A percentile compares a stretch with the other conserved stretches of the same genome.
Conservation (phyloP, 2,888 invertebrate genomes). For the Diogma glabrata region DNA sequence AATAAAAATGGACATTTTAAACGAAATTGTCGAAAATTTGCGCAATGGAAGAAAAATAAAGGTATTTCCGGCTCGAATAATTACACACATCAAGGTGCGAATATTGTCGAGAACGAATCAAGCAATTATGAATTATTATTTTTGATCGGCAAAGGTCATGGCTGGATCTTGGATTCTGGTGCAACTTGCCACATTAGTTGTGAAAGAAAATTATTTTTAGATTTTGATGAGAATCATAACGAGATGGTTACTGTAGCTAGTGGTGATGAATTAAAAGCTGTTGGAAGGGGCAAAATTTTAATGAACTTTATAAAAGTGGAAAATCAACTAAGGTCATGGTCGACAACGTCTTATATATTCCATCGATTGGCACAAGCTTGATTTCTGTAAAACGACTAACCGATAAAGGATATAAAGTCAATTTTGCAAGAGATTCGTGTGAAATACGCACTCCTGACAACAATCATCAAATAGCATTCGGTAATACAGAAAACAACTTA, state of each 20-base stretch:
- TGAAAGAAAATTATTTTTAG: not conserved
- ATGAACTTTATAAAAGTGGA: not conserved
- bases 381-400: slow-evolving; percentile 13
- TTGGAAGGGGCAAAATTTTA: too few species aligned
- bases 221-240: not conserved
- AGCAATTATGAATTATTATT: not conserved
- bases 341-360: slow-evolving; percentile 13
- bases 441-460: slow-evolving; percentile 4
- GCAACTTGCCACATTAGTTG: not conserved
- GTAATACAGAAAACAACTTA: not conserved
- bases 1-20: not conserved
- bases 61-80: too few species aligned
- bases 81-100: not conserved
- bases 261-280: too few species aligned
- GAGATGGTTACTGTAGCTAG: not conserved
- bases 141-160: not conserved
- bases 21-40: not conserved
- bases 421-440: slow-evolving; percentile 2
- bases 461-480: slow-evolving; percentile 8
- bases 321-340: not conserved
- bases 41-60: slow-evolving; percentile 2
- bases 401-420: slow-evolving; percentile 5
- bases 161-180: not conserved
- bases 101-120: not conserved
- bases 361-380: slow-evolving; percentile 9